Evolutionary conservation across 2,797 vertebrate genomes (phyloP).

Genomic region (Melanotaenia maccullochi): DNA sequence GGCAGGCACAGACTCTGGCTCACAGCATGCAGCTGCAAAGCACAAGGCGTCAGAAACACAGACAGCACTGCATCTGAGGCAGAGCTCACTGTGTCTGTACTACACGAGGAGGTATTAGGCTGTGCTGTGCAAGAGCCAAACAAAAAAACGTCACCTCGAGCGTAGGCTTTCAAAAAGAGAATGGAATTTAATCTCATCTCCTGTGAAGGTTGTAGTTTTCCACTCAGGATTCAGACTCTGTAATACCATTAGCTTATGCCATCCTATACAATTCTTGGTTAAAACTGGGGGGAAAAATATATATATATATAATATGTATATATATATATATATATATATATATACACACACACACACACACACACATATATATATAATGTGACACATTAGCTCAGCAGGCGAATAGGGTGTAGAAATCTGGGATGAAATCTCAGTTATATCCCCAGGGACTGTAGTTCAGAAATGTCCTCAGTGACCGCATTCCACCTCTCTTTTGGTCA

Average conservation of each 20-base stretch:
- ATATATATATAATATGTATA: too few relatives aligned
- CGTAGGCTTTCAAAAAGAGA: conserved; percentile 56
- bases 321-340: too few relatives aligned
- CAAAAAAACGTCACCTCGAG: conserved; percentile 59
- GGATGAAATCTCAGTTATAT: conserved; percentile 23
- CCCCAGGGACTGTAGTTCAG: conserved; percentile 11
- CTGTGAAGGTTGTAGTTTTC: conserved; percentile 78
- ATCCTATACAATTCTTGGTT: conserved; percentile 13
- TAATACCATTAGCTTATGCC: conserved; percentile 51
- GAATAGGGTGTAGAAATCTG: conserved; percentile 14
- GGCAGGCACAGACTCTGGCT: conserved; percentile 50
- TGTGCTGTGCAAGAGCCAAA: conserved; percentile 52
- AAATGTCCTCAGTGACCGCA: conserved; percentile 34
- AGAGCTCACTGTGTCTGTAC: conserved; percentile 35
- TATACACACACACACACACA: too few relatives aligned
- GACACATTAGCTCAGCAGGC: conserved; percentile 17
- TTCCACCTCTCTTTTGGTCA: conserved; percentile 38
- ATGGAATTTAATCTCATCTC: conserved; percentile 82
- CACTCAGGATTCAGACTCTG: conserved; percentile 61
- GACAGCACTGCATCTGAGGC: conserved; percentile 36
- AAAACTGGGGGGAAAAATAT: neutral
- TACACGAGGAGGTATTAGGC: conserved; percentile 40
- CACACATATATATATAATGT: conserved; percentile 28
- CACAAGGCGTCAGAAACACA: conserved; percentile 46
- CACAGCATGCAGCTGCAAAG: conserved; percentile 64